These are phyloP conservation scores for Mycalesis mineus DNA, from an alignment of 2,888 invertebrate genomes.

Conservation along the genomic window DNA sequence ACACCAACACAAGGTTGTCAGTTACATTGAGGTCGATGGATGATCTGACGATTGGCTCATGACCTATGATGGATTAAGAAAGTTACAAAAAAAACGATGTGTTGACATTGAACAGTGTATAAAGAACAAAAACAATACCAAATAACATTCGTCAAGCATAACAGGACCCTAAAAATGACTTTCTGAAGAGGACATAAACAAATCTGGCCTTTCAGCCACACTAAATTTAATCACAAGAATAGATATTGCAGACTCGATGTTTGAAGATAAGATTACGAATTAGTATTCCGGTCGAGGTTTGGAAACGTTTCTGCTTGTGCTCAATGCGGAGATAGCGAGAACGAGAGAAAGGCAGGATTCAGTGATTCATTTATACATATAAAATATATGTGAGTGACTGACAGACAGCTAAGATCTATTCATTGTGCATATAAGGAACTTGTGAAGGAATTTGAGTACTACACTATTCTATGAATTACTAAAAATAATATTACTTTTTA, in stretches of 20 bases:
- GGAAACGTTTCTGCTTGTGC: conserved; percentile 24
- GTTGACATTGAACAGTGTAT: not conserved
- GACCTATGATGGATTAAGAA: too few species aligned
- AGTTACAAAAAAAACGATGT: not conserved
- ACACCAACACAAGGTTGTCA: too few species aligned
- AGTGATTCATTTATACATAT: conserved; percentile 25
- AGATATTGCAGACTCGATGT: not conserved
- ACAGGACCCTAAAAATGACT: not conserved
- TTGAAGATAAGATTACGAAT: conserved; percentile 12
- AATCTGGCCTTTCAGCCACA: conserved; percentile 1
- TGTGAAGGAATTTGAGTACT: too few species aligned
- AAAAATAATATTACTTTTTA: too few species aligned
- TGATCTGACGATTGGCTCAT: too few species aligned
- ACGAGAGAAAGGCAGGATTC: conserved; percentile 34
- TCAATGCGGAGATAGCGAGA: conserved; percentile 27
- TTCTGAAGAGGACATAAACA: not conserved
- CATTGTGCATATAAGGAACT: too few species aligned
- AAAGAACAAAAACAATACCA: not conserved
- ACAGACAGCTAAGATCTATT: too few species aligned
- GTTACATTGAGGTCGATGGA: too few species aligned
- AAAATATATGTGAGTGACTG: too few species aligned
- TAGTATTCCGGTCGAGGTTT: conserved; percentile 26
- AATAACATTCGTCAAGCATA: not conserved
- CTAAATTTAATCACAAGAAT: not conserved
- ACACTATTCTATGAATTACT: too few species aligned